Evolutionary conservation across 2,797 vertebrate genomes (phyloP).

Genomic region (Hydrolagus colliei): DNA sequence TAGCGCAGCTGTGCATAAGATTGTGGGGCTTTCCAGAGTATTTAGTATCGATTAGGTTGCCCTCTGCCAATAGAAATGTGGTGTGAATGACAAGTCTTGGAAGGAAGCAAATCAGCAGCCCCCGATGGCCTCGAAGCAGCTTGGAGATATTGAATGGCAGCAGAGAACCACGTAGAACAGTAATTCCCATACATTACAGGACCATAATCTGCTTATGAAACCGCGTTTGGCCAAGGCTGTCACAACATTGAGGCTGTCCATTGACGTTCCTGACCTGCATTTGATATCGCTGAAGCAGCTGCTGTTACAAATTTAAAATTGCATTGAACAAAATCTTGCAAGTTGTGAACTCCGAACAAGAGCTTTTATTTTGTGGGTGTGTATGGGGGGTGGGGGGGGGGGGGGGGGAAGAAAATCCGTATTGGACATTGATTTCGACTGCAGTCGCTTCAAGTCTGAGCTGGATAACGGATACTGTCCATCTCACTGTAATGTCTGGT

Average conservation of each 20-base stretch:
- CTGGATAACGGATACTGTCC: slow-evolving; percentile 1
- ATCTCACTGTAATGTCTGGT: background rate
- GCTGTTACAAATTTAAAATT: slow-evolving; percentile 25
- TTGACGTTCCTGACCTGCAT: slow-evolving; percentile 30
- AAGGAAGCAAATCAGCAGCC: slow-evolving; percentile 71
- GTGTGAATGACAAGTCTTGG: slow-evolving; percentile 72
- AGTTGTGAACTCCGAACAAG: slow-evolving; percentile 13
- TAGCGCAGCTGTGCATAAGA: slow-evolving; percentile 63
- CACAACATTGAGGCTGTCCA: slow-evolving; percentile 26
- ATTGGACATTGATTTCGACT: slow-evolving; percentile 25
- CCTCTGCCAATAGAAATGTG: slow-evolving; percentile 85
- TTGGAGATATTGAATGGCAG: slow-evolving; percentile 79
- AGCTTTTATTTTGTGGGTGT: background rate
- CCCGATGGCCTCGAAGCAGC: slow-evolving; percentile 76
- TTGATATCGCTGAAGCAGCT: slow-evolving; percentile 30
- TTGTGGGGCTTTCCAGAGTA: slow-evolving; percentile 74
- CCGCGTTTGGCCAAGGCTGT: slow-evolving; percentile 25
- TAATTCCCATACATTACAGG: slow-evolving; percentile 32
- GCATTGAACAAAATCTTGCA: slow-evolving; percentile 20
- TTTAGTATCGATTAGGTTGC: slow-evolving; percentile 81
- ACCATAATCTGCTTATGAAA: slow-evolving; percentile 31
- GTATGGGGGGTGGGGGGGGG: background rate
- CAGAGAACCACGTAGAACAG: slow-evolving; percentile 23
- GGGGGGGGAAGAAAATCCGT: background rate
- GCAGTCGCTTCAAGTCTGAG: background rate